Evolutionary conservation across 2,113 vertebrate species (phyloP).

Genomic region (Cavia aperea): DNA sequence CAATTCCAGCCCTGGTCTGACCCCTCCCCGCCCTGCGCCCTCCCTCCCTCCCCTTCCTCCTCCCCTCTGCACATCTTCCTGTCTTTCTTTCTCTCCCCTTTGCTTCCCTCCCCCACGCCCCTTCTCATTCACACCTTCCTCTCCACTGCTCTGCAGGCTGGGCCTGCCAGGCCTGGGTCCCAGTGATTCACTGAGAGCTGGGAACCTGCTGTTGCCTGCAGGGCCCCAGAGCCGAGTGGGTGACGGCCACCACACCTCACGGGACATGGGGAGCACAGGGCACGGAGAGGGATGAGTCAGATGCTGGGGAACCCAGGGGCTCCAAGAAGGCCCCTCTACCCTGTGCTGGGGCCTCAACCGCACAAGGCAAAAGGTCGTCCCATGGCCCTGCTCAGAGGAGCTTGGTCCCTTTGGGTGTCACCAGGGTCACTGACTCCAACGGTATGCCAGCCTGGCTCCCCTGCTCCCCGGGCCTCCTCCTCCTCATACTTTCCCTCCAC

Average conservation of each 20-base stretch:
- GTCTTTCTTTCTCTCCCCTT: fast-evolving
- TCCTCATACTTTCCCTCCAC: not conserved
- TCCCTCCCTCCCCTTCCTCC: too few relatives aligned
- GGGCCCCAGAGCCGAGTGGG: not conserved
- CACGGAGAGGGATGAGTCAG: not conserved
- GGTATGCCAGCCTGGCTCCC: not conserved
- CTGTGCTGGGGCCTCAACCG: not conserved
- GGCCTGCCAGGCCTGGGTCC: not conserved
- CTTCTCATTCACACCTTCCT: too few relatives aligned
- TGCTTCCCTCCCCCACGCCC: fast-evolving
- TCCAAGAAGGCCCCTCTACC: not conserved
- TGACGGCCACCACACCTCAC: not conserved
- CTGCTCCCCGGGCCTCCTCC: not conserved
- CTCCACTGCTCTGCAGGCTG: not conserved
- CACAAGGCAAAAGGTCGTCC: not conserved
- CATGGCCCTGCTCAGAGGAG: not conserved
- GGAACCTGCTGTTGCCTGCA: not conserved
- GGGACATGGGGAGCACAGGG: not conserved
- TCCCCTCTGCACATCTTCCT: too few relatives aligned
- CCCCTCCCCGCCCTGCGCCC: fast-evolving
- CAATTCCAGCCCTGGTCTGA: not conserved
- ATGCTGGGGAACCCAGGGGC: too few relatives aligned
- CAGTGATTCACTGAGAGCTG: not conserved
- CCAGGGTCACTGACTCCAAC: too few relatives aligned
- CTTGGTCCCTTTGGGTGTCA: fast-evolving